Percentiles rank a stretch among this genome's conserved stretches.
These are phyloP conservation scores for Dicerorhinus sumatrensis DNA, from an alignment of 2,113 vertebrate genomes.

Conservation along the genomic window DNA sequence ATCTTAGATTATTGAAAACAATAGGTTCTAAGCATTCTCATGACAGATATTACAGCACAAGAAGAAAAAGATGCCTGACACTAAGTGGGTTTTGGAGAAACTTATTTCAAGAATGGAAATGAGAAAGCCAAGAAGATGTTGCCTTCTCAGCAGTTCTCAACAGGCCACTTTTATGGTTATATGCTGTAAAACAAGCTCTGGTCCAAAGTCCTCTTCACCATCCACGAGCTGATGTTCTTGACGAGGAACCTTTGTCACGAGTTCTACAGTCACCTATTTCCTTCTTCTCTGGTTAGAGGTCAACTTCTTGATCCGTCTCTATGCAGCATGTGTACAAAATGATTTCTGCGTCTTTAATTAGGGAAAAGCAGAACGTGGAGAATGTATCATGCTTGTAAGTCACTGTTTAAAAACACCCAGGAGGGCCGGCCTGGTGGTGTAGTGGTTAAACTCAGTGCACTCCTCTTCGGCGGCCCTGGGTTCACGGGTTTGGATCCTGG, in stretches of 20 bases:
- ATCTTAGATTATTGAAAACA: not conserved
- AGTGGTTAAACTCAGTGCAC: no score
- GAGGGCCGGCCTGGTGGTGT: not conserved
- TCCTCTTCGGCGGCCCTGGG: no score
- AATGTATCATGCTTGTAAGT: not conserved
- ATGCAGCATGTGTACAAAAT: not conserved
- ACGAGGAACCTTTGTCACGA: not conserved
- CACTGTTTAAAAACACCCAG: not conserved
- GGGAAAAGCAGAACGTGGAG: conserved; percentile 16
- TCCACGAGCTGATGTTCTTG: not conserved
- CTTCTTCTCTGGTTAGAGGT: conserved; percentile 15
- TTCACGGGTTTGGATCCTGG: no score
- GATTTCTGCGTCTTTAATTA: not conserved
- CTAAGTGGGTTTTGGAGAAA: conserved; percentile 30
- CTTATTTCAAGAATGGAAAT: not conserved
- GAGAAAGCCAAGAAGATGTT: not conserved
- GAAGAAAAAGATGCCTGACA: not conserved
- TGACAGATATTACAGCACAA: not conserved
- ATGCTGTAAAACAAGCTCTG: not conserved
- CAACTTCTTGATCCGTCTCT: not conserved
- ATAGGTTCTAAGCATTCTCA: not conserved
- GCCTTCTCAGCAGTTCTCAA: not conserved
- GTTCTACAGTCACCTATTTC: conserved; percentile 6
- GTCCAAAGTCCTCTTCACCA: conserved; percentile 23
- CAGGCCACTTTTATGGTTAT: not conserved